Conservation (phyloP, 2,888 invertebrate species). For the Drosophila kambysellisi region DNA sequence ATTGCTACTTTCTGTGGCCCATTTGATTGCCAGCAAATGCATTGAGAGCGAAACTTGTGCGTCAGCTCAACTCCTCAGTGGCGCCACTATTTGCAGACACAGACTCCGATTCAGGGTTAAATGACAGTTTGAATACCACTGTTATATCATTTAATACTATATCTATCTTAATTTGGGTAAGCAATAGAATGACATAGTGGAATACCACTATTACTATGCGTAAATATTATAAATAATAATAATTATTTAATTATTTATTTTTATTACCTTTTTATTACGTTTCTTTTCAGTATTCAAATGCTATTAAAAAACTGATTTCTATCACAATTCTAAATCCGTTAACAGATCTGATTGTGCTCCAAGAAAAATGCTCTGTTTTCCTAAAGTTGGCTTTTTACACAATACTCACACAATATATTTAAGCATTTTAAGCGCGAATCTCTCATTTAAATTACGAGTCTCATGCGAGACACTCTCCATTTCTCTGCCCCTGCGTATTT, state of each 20-base stretch:
- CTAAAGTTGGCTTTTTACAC: neutral
- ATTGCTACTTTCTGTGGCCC: slow-evolving; percentile 24
- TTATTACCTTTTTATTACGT: neutral
- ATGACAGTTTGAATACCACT: neutral
- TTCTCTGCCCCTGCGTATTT: neutral
- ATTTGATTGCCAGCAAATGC: slow-evolving; percentile 38
- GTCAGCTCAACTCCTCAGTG: slow-evolving; percentile 1
- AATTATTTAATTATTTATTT: neutral
- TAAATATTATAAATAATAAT: no score
- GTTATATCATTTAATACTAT: neutral
- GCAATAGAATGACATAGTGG: no score
- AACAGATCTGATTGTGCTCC: neutral
- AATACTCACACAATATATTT: neutral
- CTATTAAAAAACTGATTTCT: neutral
- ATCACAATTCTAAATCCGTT: neutral
- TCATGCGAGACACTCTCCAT: neutral
- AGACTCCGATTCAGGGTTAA: neutral
- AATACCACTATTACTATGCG: neutral
- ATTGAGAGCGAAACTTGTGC: slow-evolving; percentile 17
- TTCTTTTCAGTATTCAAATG: neutral
- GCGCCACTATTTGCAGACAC: slow-evolving; percentile 8
- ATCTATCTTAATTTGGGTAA: neutral
- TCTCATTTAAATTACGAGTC: neutral
- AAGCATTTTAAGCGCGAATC: neutral
- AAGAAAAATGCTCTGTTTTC: neutral